Evolutionary conservation across 1,140 invertebrate species (phyloP).

Genomic region (Notospermus geniculatus): DNA sequence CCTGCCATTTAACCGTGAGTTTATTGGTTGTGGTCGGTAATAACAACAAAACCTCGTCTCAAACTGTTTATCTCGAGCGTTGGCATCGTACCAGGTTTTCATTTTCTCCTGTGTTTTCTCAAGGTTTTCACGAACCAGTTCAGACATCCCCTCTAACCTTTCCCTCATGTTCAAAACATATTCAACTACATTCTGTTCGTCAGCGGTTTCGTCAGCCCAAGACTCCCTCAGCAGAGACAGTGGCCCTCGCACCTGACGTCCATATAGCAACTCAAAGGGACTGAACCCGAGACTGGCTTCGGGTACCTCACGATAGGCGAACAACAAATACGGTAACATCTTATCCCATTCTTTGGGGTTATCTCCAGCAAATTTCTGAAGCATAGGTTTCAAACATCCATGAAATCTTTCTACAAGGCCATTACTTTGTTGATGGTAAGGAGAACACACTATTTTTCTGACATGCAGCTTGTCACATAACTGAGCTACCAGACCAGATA

Average conservation of each 20-base stretch:
- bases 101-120: constrained; percentile 5
- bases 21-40: constrained; percentile 4
- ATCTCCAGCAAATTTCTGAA: constrained; percentile 20
- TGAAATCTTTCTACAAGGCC: constrained; percentile 23
- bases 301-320: constrained; percentile 26
- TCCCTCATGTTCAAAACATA: constrained; percentile 27
- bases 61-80: constrained; percentile 10
- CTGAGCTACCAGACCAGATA: constrained; percentile 26
- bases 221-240: constrained; percentile 20
- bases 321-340: constrained; percentile 23
- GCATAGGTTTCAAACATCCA: constrained; percentile 22
- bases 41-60: constrained; percentile 16
- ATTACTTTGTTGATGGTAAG: constrained; percentile 26
- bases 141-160: constrained; percentile 19
- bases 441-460: constrained; percentile 20
- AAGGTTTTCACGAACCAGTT: constrained; percentile 21
- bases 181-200: constrained; percentile 21
- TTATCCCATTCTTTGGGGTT: constrained; percentile 28
- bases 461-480: constrained; percentile 23
- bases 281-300: constrained; percentile 16
- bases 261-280: constrained; percentile 16
- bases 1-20: constrained; percentile 12
- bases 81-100: constrained; percentile 19
- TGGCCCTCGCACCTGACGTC: constrained; percentile 13
- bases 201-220: constrained; percentile 16